Evolutionary conservation across 2,888 invertebrate genomes (phyloP), one percentile per base, ranked within the genome.

Genomic region (Hybos culiciformis): DNA sequence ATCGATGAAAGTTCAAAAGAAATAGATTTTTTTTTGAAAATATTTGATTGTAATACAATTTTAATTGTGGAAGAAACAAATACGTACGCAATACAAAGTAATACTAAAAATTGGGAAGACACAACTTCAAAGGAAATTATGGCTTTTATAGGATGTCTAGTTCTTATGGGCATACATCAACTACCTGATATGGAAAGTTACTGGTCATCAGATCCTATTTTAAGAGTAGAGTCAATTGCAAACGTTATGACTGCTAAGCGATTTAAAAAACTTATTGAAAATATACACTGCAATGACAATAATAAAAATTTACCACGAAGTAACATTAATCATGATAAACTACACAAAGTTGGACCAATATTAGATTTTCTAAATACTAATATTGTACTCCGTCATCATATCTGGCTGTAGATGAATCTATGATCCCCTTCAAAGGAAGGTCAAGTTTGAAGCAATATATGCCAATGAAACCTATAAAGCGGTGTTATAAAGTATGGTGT

Each of bases 401-500:
- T 26, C 50, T 50, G 41, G 41, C 50, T 12, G 46, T 53, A 14
- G 52, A 56, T 41, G 54, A 56, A 46, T 46, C 46, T 5, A 56
- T 56, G 52, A 49, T 53, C 12, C 48, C 47, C 39, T 56, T 54
- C 39, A 55, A 54, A 45, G 55, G 54, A 19, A 40, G 51, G n/a
- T 43, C 43, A 32, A 37, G 20, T 32, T 26, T 53, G 31, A 48
- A 48, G 29, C 53, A 56, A 45, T 55, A 54, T 39, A 47, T 50
- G 40, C 29, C 36, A 6, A 2, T 39, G 14, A 46, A 48, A 37
- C 39, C 45, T 18, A 41, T 53, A 39, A 50, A 56, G 46, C 43
- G 54, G 36, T 51, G 53, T 6, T 54, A 50, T 36, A 56, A 54
- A 45, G 46, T 54, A 14, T 56, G 55, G 52, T 42, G 54, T 17